Conservation (phyloP, 2,113 vertebrate species). For the Brienomyrus longianalis region DNA sequence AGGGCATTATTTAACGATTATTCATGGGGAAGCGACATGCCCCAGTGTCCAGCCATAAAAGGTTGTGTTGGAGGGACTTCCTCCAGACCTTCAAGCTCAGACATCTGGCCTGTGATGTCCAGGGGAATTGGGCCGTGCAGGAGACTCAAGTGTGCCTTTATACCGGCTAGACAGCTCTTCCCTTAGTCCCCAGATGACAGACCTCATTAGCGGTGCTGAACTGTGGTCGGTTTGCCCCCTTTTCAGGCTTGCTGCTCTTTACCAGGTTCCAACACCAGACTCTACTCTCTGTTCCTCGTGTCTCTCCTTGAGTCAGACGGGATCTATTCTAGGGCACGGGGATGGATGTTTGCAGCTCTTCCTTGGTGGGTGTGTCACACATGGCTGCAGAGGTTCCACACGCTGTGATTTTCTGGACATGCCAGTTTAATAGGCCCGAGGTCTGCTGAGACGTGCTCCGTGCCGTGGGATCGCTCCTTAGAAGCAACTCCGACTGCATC, state of each 20-base stretch:
- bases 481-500: background rate
- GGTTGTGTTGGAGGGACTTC: background rate
- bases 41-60: background rate
- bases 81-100: background rate
- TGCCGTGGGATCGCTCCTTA: background rate
- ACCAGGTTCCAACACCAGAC: background rate
- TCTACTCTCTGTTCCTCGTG: background rate
- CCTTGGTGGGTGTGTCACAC: background rate
- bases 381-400: background rate
- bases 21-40: background rate
- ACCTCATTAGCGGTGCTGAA: background rate
- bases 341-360: conserved; percentile 3
- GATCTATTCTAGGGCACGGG: conserved; percentile 11
- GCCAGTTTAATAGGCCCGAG: conserved; percentile 16
- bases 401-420: conserved; percentile 20
- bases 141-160: background rate
- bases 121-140: background rate
- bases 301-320: background rate
- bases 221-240: background rate
- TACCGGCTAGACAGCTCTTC: background rate
- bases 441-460: background rate
- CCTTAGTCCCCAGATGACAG: background rate
- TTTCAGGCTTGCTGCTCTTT: background rate
- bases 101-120: background rate
- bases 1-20: background rate